Base-by-base conservation (phyloP, 2,888 invertebrate species). In the Selenia dentaria region DNA sequence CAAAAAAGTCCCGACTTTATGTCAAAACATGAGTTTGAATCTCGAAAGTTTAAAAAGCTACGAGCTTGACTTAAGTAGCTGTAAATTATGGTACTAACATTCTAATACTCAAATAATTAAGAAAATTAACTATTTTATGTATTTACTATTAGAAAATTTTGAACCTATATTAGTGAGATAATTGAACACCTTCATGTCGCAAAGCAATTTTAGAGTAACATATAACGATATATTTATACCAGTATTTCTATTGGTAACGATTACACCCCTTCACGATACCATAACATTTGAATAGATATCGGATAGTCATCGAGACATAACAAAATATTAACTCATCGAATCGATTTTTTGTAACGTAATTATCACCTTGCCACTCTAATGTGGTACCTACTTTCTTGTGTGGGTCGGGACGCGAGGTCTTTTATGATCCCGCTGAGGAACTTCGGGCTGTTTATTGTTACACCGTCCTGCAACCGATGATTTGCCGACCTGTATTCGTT, bases 331-430 rank as follows among this genome's bases (percentile, higher is more conserved):
- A 85, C 74, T 83, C 79, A 74, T 82, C 75, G 78, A 67, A 78
- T 78, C 71, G 68, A 77, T 80, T 86, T 87, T 87, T 87, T 87
- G 76, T 83, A 81, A 81, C 70, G 66, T 87, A 87, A 89, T 89
- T 89, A 88, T 87, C 89, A 86, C 88, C 85, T 88, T 71, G 66
- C 69, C 76, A 74, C 79, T 83, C 81, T 86, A 85, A 87, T 87
- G 81, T 78, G 82, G 77, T 80, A 78, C 83, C 85, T 85, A 86
- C 88, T 88, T 84, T 82, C 83, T 77, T 80, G 83, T 83, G 85
- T 86, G 84, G 86, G 85, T 80, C 76, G 82, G 71, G 57, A 72
- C 69, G 40, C 40, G 35, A 41, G 67, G 67, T 74, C 79, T 85
- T 87, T 86, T 87, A 84, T 86, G 76, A 78, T 70, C 72, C 73